A percentile compares a stretch with the other conserved stretches of the same genome.
Evolutionary conservation across 2,113 vertebrate genomes (phyloP).

Genomic region (Eulemur macaco): DNA sequence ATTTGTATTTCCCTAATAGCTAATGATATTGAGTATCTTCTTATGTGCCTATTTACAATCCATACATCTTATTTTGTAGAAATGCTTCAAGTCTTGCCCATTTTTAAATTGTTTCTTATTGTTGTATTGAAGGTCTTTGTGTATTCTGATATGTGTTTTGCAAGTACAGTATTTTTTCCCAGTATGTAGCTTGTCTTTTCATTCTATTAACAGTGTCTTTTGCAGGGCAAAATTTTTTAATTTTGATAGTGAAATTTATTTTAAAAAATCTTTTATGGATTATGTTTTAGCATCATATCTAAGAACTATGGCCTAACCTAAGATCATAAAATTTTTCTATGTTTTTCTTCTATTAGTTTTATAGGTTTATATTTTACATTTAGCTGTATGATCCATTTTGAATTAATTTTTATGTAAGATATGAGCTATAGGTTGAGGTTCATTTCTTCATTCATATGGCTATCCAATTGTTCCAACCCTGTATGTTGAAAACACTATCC

Average conservation of each 20-base stretch:
- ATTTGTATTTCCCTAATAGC: neutral
- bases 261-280: neutral
- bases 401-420: neutral
- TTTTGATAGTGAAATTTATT: neutral
- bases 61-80: neutral
- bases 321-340: neutral
- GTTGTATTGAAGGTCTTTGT: neutral
- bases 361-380: neutral
- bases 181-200: neutral
- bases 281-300: neutral
- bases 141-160: neutral
- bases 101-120: neutral
- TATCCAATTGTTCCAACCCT: neutral
- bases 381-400: neutral
- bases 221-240: neutral
- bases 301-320: neutral
- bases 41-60: neutral
- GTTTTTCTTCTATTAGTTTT: neutral
- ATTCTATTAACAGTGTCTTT: neutral
- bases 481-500: neutral
- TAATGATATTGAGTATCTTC: neutral
- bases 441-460: neutral
- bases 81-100: neutral
- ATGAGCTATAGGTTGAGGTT: neutral
- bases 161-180: neutral